Percentiles rank a stretch among this genome's conserved stretches.
Conservation (phyloP, 2,113 vertebrate genomes). For the Sphaerodactylus townsendi region DNA sequence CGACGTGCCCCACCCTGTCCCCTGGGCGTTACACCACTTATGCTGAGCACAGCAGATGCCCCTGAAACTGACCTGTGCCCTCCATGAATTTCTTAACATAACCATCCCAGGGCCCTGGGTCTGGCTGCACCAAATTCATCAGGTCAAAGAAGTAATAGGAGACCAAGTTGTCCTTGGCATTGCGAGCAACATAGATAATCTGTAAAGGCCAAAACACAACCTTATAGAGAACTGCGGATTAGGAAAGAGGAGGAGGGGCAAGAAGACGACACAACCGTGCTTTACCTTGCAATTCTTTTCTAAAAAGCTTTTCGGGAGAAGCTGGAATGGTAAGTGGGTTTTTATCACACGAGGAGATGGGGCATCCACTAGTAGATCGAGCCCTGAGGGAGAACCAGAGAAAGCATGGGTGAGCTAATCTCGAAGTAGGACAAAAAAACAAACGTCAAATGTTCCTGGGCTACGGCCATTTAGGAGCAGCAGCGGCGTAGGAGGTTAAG, state of each 20-base stretch:
- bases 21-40: too few species aligned
- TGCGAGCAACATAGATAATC: conserved; percentile 80
- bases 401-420: neutral
- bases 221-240: too few species aligned
- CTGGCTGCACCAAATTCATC: conserved; percentile 73
- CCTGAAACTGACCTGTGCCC: conserved; percentile 60
- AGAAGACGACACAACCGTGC: neutral
- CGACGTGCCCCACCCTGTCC: too few species aligned
- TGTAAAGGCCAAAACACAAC: conserved; percentile 31
- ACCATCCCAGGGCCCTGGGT: conserved; percentile 77
- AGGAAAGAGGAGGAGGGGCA: neutral
- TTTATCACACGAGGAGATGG: conserved; percentile 55
- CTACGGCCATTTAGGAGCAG: too few species aligned
- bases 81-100: conserved; percentile 74
- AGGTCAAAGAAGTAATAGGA: conserved; percentile 81
- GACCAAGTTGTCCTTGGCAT: conserved; percentile 79
- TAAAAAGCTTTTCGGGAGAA: conserved; percentile 67
- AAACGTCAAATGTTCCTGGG: too few species aligned
- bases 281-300: conserved; percentile 51
- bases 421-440: too few species aligned
- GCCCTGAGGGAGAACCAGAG: neutral
- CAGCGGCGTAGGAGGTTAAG: too few species aligned
- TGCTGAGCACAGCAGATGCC: too few species aligned
- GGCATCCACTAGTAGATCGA: neutral
- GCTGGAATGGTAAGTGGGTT: conserved; percentile 61